phyloP scores from a whole-genome alignment of 2,888 invertebrate species.

The Ceratothoa steindachneri region DNA sequence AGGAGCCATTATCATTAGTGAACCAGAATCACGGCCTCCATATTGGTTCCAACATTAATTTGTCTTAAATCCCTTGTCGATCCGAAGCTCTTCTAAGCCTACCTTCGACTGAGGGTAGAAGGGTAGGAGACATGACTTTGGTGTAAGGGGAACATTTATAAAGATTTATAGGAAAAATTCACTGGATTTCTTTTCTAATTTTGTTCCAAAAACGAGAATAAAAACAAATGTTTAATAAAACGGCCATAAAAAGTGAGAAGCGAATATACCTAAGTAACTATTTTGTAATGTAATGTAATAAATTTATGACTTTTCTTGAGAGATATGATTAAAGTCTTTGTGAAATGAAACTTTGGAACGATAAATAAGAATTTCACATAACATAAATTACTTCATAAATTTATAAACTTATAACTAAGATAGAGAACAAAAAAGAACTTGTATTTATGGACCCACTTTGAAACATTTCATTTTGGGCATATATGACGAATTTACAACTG shows the following conservation, averaged over 20 bases:
- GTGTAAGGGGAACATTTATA: slow-evolving; percentile 7
- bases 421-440: too few species aligned
- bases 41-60: slow-evolving; percentile 47
- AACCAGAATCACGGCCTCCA: slow-evolving; percentile 42
- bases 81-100: slow-evolving; percentile 37
- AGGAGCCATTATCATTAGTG: slow-evolving; percentile 46
- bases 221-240: slow-evolving; percentile 9
- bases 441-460: too few species aligned
- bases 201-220: background rate
- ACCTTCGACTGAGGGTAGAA: background rate
- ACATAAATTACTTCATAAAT: background rate
- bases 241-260: background rate
- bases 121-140: background rate
- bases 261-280: background rate
- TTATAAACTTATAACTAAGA: background rate
- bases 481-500: too few species aligned
- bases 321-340: background rate
- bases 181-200: slow-evolving; percentile 8
- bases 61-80: slow-evolving; percentile 44
- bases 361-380: background rate
- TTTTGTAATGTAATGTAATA: background rate
- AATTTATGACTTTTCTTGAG: background rate
- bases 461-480: too few species aligned
- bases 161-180: slow-evolving; percentile 9
- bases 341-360: background rate